Evolutionary conservation across 2,797 vertebrate genomes (phyloP).

Genomic region (Pangasius macronema): DNA sequence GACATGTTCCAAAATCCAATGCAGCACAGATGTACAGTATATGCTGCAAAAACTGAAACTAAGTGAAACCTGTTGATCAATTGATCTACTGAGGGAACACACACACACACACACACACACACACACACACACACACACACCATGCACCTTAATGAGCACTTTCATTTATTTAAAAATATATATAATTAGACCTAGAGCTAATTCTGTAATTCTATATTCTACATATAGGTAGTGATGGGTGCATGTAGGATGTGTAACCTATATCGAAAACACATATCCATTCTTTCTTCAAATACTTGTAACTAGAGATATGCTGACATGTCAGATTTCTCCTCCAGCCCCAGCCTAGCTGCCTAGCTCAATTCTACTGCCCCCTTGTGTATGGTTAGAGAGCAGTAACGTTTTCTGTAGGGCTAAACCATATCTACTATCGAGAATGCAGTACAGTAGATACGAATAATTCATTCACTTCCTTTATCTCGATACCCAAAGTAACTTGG

Average conservation of each 20-base stretch:
- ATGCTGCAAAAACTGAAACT: background rate
- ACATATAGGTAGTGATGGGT: background rate
- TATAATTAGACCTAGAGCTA: background rate
- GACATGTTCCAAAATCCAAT: background rate
- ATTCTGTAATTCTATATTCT: background rate
- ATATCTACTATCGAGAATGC: background rate
- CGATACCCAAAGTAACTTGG: background rate
- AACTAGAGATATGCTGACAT: conserved; percentile 18
- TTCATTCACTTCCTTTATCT: background rate
- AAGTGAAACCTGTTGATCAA: background rate
- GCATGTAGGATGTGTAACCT: background rate
- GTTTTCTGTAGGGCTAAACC: conserved; percentile 1
- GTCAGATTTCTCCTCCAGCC: conserved; percentile 18
- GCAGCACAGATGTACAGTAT: background rate
- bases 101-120: background rate
- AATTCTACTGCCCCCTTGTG: conserved; percentile 59
- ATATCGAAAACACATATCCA: background rate
- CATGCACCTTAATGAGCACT: too few species aligned
- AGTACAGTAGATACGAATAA: background rate
- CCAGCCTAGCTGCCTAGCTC: background rate
- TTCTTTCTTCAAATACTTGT: background rate
- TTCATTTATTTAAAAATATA: too few species aligned
- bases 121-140: background rate
- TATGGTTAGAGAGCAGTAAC: background rate
- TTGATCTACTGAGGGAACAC: background rate